Base-by-base conservation (phyloP, 2,113 vertebrate species). In the Siniperca knerii region DNA sequence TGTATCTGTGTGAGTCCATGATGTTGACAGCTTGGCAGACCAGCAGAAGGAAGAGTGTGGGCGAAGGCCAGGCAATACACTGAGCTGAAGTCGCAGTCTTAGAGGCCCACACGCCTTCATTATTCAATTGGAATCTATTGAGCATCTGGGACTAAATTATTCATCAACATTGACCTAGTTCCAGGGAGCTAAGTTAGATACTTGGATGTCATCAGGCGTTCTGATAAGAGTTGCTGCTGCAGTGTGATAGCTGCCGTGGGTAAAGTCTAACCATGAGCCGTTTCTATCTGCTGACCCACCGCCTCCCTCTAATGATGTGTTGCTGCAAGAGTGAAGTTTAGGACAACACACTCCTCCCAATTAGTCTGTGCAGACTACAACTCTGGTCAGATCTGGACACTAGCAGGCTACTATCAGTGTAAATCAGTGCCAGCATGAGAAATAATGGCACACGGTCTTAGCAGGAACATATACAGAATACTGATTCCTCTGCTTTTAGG, bases 81-180 rank as follows among this genome's bases (percentile, higher is more conserved):
- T 52, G 79, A 83, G 83, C 89, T 90, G 84, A 90, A 89, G 84
- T 92, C 90, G 64, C 83, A 85, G 92, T 90, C 91, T 90, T 86
- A 84, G 64, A 93, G 92, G 86, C 91, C 92, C 86, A 87, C 92
- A 90, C 52, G 87, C 90, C 90, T 93, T 93, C 91, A 93, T 95
- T 96, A 94, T 94, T 95, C 93, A 93, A 87, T 91, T 86, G 90
- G 89, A 94, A 91, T 94, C 91, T 93, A 94, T 95, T 94, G 94
- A 95, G 94, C 93, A 94, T 95, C 92, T 92, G 90, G 90, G 93
- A 90, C 88, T 96, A 91, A 94, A 95, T 93, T 92, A 95, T 95
- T 94, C 94, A 95, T 93, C 85, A 93, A 88, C 90, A 90, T 93
- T 92, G 93, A 95, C 95, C 95, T 92, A 95, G 92, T 94, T 95